Evolutionary conservation across 2,113 vertebrate genomes (phyloP), one percentile per base, ranked within the genome.

Genomic region (Siphamia tubifer): DNA sequence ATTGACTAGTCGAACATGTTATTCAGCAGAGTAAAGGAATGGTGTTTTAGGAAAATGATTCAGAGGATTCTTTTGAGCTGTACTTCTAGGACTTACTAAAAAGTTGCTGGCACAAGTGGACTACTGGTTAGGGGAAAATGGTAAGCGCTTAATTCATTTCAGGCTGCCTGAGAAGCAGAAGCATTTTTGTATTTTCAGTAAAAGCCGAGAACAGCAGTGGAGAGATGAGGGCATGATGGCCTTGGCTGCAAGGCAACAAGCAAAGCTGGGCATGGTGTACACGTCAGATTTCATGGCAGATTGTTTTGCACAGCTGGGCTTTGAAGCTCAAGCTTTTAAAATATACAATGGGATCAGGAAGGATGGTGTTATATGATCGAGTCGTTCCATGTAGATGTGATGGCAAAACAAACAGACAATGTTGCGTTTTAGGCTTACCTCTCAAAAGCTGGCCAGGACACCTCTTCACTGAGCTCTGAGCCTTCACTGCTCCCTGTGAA

Each of bases 401-500:
- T 49, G 52, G 16, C 43, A 58, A 60, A 43, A 13, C 35, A 17
- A 13, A 0, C n/a, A n/a, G 27, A 38, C 2, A 51, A 67, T 17
- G 8, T 35, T 7, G 67, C 27, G 9, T 5, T 7, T 48, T 61
- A 69, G 62, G 39, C 84, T 93, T 91, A 98, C 98, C 98, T 99
- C 91, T 99, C 96, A 90, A 99, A 98, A 7, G 97, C 96, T 39
- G 98, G 97, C 97, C 97, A 99, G 0, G 98, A 96, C 73, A 96
- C 96, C 74, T 99, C 98, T 79, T 99, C 98, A 80, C 97, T 99
- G 86, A 99, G 94, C 64, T 99, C 96, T 13, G 98, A 99, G 49
- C 97, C 97, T 81, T 99, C 98, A 45, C 98, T 99, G 90, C 97
- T 99, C 77, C 98, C 98, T 99, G 85, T 20, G 90, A 8, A 7